Evolutionary conservation across 2,888 invertebrate genomes (phyloP).

Genomic region (Ferrisia virgata): DNA sequence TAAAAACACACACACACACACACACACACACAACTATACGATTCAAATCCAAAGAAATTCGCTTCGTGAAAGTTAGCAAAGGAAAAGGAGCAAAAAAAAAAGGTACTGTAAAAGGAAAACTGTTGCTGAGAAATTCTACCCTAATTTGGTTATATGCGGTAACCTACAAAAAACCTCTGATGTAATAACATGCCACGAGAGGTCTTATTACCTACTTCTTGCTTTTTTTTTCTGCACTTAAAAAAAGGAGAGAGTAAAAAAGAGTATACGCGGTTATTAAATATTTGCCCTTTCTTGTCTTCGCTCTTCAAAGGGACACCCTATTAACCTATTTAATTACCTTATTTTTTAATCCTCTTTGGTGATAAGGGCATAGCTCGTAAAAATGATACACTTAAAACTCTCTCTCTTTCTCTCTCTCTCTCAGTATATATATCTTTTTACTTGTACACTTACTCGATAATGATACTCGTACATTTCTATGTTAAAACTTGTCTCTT

Average conservation of each 20-base stretch:
- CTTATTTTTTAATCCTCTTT: not conserved
- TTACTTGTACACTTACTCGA: too few species aligned
- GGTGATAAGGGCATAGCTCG: conserved; percentile 5
- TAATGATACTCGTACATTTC: conserved; percentile 23
- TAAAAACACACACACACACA: not conserved
- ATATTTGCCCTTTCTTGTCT: not conserved
- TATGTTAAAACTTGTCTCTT: not conserved
- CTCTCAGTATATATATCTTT: too few species aligned
- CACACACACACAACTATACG: not conserved
- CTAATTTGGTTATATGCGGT: conserved; percentile 2
- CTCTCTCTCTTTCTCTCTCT: not conserved
- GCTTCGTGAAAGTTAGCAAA: not conserved
- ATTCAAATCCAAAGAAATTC: not conserved
- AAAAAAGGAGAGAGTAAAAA: not conserved
- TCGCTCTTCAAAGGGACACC: conserved; percentile 1
- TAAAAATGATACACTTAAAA: conserved; percentile 21
- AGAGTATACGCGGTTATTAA: not conserved
- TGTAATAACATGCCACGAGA: not conserved
- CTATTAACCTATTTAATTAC: conserved; percentile 38
- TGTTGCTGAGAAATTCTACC: conserved; percentile 17
- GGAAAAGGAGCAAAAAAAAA: not conserved
- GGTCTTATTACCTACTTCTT: not conserved
- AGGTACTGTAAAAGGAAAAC: not conserved
- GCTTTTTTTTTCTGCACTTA: not conserved
- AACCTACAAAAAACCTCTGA: not conserved